phyloP scores from a whole-genome alignment of 92 coral and sea anemone species.

The Scolanthus callimorphus region DNA sequence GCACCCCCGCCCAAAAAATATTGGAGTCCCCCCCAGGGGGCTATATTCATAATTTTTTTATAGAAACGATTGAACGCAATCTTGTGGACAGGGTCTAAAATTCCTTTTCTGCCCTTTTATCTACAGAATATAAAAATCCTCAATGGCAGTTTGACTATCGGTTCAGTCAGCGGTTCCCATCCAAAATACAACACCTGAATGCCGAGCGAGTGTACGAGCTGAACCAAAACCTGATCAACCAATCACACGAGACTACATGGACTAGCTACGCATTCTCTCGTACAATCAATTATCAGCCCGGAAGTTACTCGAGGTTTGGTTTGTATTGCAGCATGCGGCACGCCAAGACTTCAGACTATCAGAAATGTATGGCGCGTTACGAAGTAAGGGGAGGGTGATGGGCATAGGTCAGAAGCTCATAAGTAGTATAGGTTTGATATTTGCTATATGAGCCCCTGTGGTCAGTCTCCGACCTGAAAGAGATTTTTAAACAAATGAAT shows the following conservation, averaged over 20 bases:
- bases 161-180: constrained; percentile 70
- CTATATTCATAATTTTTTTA: neutral
- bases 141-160: constrained; percentile 72
- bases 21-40: no score
- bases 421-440: no score
- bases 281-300: constrained; percentile 67
- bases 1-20: no score
- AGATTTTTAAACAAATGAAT: no score
- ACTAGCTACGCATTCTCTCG: constrained; percentile 64
- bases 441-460: no score
- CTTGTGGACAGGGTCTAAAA: neutral
- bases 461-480: no score
- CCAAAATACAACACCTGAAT: constrained; percentile 51
- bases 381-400: constrained; percentile 77
- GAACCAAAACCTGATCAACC: constrained; percentile 67
- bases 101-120: constrained; percentile 1
- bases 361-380: constrained; percentile 47
- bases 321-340: constrained; percentile 81
- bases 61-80: neutral
- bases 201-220: constrained; percentile 72
- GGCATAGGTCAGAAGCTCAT: no score
- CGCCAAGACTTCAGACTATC: constrained; percentile 41
- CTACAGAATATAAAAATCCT: constrained; percentile 53
- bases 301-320: constrained; percentile 50
- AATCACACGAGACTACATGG: constrained; percentile 62